Base-by-base conservation (phyloP, 1,140 invertebrate species). In the Nixonia krombeini region DNA sequence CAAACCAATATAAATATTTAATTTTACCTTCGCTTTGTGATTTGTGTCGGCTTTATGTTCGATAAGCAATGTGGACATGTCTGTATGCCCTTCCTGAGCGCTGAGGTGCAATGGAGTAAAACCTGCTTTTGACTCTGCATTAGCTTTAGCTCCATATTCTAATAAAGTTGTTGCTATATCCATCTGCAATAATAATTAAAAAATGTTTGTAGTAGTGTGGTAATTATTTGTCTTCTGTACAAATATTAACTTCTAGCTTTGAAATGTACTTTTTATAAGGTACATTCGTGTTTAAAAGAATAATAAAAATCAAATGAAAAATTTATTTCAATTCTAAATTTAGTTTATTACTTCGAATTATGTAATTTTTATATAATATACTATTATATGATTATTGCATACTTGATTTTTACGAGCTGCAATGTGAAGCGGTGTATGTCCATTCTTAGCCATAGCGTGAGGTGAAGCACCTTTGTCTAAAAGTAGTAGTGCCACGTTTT, bases 351-450 rank as follows among this genome's bases (percentile, higher is more conserved):
- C n/a, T n/a, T n/a, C n/a, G n/a, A n/a, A n/a, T n/a, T n/a, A n/a
- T n/a, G n/a, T n/a, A n/a, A n/a, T n/a, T n/a, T n/a, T n/a, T n/a
- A n/a, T n/a, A n/a, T n/a, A n/a, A n/a, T n/a, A n/a, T n/a, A n/a
- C n/a, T n/a, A n/a, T n/a, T n/a, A n/a, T n/a, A n/a, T n/a, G n/a
- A n/a, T n/a, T n/a, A n/a, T n/a, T n/a, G 10, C 4, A 26, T 38
- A 93, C 91, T 87, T 98, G 96, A 88, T 99, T 99, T 86, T 99
- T 98, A 74, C 96, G 94, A 47, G 97, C 96, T 35, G 98, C 96
- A 83, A 99, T 99, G 86, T 99, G 98, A 13, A 99, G 87, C 12
- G 98, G 95, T 23, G 96, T 98, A 82, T 99, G 97, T 4, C 97
- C 97, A 88, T 99, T 99, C 87, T 98, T 98, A 37, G 98, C 97